Percentiles rank a stretch among this genome's conserved stretches.
These are phyloP conservation scores for Tinamus guttatus DNA, from an alignment of 2,113 vertebrate genomes.

Conservation along the genomic window DNA sequence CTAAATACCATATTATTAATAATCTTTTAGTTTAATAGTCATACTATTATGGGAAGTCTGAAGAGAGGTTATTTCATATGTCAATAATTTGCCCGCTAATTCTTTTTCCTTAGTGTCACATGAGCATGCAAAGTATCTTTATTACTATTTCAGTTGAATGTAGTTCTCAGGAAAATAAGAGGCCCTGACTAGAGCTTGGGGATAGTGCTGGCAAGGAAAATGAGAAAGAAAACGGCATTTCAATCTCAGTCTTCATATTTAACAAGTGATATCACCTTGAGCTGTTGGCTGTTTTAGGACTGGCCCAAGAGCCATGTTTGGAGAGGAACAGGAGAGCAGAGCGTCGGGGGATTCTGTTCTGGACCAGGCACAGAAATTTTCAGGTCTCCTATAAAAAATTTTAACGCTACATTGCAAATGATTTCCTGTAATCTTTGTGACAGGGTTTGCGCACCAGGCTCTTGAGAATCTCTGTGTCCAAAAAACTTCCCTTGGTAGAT, in stretches of 20 bases:
- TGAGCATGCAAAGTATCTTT: constrained; percentile 30
- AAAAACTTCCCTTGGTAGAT: constrained; percentile 16
- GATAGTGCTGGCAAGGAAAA: constrained; percentile 53
- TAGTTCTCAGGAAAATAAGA: constrained; percentile 62
- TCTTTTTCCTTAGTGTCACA: constrained; percentile 20
- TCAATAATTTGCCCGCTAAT: neutral
- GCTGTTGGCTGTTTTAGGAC: constrained; percentile 13
- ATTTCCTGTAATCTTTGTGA: constrained; percentile 54
- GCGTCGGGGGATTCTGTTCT: constrained; percentile 31
- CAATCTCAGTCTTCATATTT: constrained; percentile 54
- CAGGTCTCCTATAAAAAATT: constrained; percentile 25
- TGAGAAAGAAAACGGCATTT: constrained; percentile 41
- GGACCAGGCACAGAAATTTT: constrained; percentile 31
- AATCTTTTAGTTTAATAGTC: constrained; percentile 14
- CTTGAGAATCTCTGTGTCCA: constrained; percentile 19
- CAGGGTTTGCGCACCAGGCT: neutral
- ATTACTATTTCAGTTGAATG: constrained; percentile 19
- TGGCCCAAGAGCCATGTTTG: constrained; percentile 28
- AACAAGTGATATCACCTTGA: constrained; percentile 60
- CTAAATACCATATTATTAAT: constrained; percentile 10
- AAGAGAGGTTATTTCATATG: neutral
- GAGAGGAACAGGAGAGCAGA: neutral
- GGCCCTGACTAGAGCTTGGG: constrained; percentile 32
- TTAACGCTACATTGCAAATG: neutral
- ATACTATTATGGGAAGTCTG: neutral